Evolutionary conservation across 2,113 vertebrate genomes (phyloP), one percentile per base, ranked within the genome.

Genomic region (Cephalopterus ornatus): DNA sequence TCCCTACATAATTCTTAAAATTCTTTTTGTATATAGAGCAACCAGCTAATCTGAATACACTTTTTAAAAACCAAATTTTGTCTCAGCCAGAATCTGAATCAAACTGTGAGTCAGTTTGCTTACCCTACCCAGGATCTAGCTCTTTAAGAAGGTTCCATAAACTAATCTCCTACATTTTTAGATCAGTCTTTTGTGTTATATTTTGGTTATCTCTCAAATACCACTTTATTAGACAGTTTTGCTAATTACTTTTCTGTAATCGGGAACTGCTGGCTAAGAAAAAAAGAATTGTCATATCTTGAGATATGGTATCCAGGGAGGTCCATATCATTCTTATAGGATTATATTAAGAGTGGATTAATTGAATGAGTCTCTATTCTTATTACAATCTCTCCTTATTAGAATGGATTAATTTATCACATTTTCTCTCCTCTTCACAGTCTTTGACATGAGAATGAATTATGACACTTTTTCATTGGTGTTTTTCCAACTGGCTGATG

Each of bases 321-420:
- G 85, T 95, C 94, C 71, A 68, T 88, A 89, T 91, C 73, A 89
- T 97, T 97, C 81, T 96, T 97, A 95, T 39, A 96, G 80, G 91
- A 97, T 98, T 97, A 93, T 96, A 97, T 95, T 96, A 97, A 97
- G 73, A 97, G 87, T 97, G 67, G 94, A 97, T 97, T 96, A 97
- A 92, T 86, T 58, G 55, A 81, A 94, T 84, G 83, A 65, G 66
- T 97, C 85, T 97, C 95, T 86, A 88, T 97, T 97, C 89, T 97
- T 91, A 70, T 97, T 97, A 78, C 72, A 92, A 93, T 96, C 73
- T 93, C 87, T 97, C 68, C 93, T 97, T 95, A 97, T 97, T 97
- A 96, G 78, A 85, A 79, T 87, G 82, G 89, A 97, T 98, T 97
- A 97, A 97, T 98, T 97, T 93, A 96, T 97, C 81, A 95, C 58